Evolutionary conservation across 2,888 invertebrate genomes (phyloP).

Genomic region (Drosophila maculinotata): DNA sequence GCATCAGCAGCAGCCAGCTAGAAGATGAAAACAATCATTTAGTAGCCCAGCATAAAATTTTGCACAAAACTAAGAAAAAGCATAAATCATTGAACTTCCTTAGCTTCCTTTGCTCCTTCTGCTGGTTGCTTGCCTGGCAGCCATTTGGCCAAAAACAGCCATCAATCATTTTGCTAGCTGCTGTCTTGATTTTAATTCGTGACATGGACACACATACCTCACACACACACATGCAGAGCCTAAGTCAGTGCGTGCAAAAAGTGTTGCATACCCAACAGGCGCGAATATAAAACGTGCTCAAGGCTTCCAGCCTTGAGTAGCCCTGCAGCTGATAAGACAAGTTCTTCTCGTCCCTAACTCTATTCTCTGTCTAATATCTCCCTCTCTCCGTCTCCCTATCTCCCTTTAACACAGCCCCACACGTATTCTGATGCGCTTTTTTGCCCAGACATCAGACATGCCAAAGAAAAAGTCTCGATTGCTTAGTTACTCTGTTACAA

Average conservation of each 20-base stretch:
- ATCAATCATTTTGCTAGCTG: conserved; percentile 69
- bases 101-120: conserved; percentile 3
- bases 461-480: background rate
- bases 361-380: background rate
- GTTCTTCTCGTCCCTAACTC: background rate
- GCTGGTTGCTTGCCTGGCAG: conserved; percentile 17
- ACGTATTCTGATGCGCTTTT: conserved; percentile 12
- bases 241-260: conserved; percentile 39
- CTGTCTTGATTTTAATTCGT: conserved; percentile 76
- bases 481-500: background rate
- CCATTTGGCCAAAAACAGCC: conserved; percentile 50
- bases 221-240: conserved; percentile 22
- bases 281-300: conserved; percentile 56
- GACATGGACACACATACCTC: conserved; percentile 44
- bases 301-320: conserved; percentile 44
- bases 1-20: conserved; percentile 15
- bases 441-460: too few relatives aligned
- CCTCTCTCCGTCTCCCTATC: too few relatives aligned
- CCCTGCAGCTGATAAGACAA: conserved; percentile 60
- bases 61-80: conserved; percentile 50
- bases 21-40: conserved; percentile 71
- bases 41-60: conserved; percentile 54
- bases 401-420: background rate
- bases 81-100: conserved; percentile 77
- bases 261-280: conserved; percentile 53